These are phyloP conservation scores for Mnemiopsis leidyi DNA, from an alignment of 37 sponge, comb jelly and placozoan species.

Conservation along the genomic window DNA sequence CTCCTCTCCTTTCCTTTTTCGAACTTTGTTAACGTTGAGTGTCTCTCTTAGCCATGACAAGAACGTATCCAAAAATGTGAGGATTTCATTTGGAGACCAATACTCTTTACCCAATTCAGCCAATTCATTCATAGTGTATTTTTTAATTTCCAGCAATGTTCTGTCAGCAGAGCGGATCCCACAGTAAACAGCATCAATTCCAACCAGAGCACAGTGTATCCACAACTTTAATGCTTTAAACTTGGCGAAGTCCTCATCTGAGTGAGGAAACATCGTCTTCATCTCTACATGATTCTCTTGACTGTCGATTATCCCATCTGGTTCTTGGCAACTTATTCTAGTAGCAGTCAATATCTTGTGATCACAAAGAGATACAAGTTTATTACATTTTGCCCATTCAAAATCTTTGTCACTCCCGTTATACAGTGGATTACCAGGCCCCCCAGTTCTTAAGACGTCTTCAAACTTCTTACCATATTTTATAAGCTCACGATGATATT, in stretches of 20 bases:
- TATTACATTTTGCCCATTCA: neutral
- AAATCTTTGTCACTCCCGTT: neutral
- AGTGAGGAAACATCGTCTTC: constrained; percentile 2
- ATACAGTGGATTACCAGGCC: neutral
- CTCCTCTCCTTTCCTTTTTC: neutral
- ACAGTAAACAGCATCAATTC: neutral
- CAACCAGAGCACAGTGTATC: constrained; percentile 19
- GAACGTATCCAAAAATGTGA: constrained; percentile 5
- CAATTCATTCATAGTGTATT: neutral
- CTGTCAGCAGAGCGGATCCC: neutral
- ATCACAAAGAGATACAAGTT: neutral
- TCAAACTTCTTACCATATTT: neutral
- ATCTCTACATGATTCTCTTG: neutral
- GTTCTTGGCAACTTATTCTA: neutral
- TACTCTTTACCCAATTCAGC: neutral
- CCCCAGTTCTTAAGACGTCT: neutral
- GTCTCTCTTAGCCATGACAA: neutral
- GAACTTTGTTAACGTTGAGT: neutral
- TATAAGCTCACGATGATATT: neutral
- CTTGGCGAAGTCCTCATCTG: neutral
- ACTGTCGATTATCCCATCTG: neutral
- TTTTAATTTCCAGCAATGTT: neutral
- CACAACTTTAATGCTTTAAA: neutral
- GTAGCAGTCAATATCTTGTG: constrained; percentile 16
- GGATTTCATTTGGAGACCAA: neutral